Evolutionary conservation across 2,888 invertebrate genomes (phyloP).

Genomic region (Phalera bucephala): DNA sequence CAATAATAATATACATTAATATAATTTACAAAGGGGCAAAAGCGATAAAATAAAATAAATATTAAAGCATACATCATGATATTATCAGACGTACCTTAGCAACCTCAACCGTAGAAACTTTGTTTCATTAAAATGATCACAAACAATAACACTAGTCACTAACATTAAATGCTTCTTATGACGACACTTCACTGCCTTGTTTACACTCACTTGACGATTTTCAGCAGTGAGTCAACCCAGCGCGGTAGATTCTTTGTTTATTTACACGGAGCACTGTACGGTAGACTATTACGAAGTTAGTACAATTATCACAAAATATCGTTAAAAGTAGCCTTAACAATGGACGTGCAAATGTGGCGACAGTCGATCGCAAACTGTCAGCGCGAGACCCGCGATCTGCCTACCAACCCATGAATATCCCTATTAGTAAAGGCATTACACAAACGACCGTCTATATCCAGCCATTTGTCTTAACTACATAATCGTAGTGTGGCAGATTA

Average conservation of each 20-base stretch:
- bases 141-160: slow-evolving; percentile 24
- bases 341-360: slow-evolving; percentile 55
- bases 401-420: slow-evolving; percentile 58
- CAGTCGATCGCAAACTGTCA: slow-evolving; percentile 63
- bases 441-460: slow-evolving; percentile 50
- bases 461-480: slow-evolving; percentile 56
- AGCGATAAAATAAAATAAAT: background rate
- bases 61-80: background rate
- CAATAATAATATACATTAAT: too few species aligned
- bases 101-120: too few species aligned
- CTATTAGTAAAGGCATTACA: slow-evolving; percentile 61
- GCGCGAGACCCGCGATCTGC: slow-evolving; percentile 40
- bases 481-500: slow-evolving; percentile 50
- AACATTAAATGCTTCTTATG: slow-evolving; percentile 18
- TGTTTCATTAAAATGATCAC: too few species aligned
- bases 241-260: slow-evolving; percentile 42
- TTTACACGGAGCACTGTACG: slow-evolving; percentile 47
- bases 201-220: slow-evolving; percentile 23
- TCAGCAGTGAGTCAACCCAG: slow-evolving; percentile 46
- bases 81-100: background rate
- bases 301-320: slow-evolving; percentile 16
- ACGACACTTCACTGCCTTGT: slow-evolving; percentile 20
- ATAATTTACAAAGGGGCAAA: too few species aligned
- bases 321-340: slow-evolving; percentile 23
- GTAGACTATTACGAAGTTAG: too few species aligned